A percentile compares a stretch with the other conserved stretches of the same genome.
Conservation (phyloP, 2,797 vertebrate species). For the Melanotaenia parkinsoni region DNA sequence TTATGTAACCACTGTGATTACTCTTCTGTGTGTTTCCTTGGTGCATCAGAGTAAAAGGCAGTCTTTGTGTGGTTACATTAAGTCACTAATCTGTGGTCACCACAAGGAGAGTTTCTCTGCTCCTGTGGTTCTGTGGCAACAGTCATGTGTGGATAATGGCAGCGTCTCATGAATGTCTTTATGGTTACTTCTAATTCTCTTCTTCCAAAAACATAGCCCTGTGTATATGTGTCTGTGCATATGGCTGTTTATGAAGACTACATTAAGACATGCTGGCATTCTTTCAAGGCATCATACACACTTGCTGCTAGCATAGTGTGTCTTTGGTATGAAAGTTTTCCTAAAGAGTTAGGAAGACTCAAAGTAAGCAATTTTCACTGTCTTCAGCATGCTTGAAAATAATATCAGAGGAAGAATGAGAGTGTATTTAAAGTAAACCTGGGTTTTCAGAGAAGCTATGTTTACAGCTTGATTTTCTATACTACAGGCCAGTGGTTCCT, state of each 20-base stretch:
- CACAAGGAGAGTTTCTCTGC: slow-evolving; percentile 64
- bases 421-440: no score
- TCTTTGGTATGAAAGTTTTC: neutral
- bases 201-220: slow-evolving; percentile 38
- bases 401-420: neutral
- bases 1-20: slow-evolving; percentile 50
- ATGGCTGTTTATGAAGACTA: slow-evolving; percentile 16
- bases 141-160: slow-evolving; percentile 56
- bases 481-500: no score
- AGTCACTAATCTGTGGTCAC: slow-evolving; percentile 74
- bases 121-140: slow-evolving; percentile 60
- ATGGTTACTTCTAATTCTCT: slow-evolving; percentile 53
- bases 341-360: neutral
- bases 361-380: neutral
- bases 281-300: neutral
- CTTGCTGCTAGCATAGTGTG: neutral
- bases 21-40: slow-evolving; percentile 41
- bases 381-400: neutral
- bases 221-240: slow-evolving; percentile 20
- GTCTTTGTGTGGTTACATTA: slow-evolving; percentile 72
- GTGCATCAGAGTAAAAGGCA: slow-evolving; percentile 57
- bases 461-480: no score
- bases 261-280: neutral
- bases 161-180: slow-evolving; percentile 64
- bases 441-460: no score